Evolutionary conservation across 2,888 invertebrate genomes (phyloP), one percentile per base, ranked within the genome.

Genomic region (Ommatoiulus sabulosus): DNA sequence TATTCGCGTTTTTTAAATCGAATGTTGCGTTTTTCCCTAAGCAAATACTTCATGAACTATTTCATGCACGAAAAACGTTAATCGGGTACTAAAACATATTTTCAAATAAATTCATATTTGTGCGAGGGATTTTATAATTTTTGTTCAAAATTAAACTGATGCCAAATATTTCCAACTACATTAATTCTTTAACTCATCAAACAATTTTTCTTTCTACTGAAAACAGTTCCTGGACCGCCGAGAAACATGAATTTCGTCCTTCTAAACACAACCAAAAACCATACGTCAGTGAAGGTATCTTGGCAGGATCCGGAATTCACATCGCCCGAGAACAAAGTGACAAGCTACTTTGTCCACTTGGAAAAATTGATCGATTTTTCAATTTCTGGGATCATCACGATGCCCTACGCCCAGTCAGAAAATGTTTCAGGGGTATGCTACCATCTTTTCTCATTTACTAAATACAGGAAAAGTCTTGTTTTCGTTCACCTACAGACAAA

Each of bases 231-330:
- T 46, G 46, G 46, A 5, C 46, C 87, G 2, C 87, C 87, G 3
- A 6, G 20, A n/a, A 17, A 87, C 1, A 10, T 87, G 1, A 44
- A 87, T 0, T 44, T 10, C 10, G 46, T 5, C 24, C 10, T 46
- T n/a, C 44, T 87, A n/a, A 87, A 87, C n/a, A 48, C 44, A 3
- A 87, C 46, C 1, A 48, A 87, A 17, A 48, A 87, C 87, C 44
- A 44, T 1, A 35, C 24, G 17, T 44, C 44, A 12, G 48, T 87
- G 20, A 12, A 46, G 35, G 1, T 87, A 4, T 20, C 46, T 0
- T 87, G 87, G 87, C 43, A 20, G 46, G 17, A 44, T 3, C 87
- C 87, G 0, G 24, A 48, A 44, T 43, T 35, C 12, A 46, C 48
- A 12, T 44, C 44, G 2, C 24, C 1, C 1, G 24, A 44, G 17